Evolutionary conservation across 1,140 invertebrate species (phyloP).

Genomic region (Camponotus floridanus): DNA sequence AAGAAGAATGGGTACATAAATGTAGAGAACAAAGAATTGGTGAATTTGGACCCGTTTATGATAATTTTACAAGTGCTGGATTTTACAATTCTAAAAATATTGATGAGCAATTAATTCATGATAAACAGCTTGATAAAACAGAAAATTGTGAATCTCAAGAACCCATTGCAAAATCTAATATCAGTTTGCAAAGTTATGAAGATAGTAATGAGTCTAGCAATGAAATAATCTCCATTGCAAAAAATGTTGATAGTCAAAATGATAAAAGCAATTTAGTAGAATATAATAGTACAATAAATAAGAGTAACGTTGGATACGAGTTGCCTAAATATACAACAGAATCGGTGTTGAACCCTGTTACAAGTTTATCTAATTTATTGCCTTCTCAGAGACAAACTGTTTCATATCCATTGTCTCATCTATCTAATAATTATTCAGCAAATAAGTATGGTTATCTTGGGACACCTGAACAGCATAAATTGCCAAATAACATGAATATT

Average conservation of each 20-base stretch:
- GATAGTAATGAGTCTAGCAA: not conserved
- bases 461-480: not conserved
- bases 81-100: conserved; percentile 48
- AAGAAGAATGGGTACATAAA: conserved; percentile 93
- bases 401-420: conserved; percentile 32
- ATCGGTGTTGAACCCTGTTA: not conserved
- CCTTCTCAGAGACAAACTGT: conserved; percentile 15
- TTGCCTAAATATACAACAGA: not conserved
- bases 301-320: not conserved
- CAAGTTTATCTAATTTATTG: not conserved
- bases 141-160: not conserved
- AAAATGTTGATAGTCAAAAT: conserved; percentile 29
- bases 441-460: not conserved
- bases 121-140: conserved; percentile 3
- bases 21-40: conserved; percentile 89
- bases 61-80: conserved; percentile 76
- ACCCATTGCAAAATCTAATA: conserved; percentile 10
- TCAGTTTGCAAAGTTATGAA: conserved; percentile 8
- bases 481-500: not conserved
- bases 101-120: not conserved
- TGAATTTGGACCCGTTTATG: conserved; percentile 90
- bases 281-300: not conserved
- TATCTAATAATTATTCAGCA: conserved; percentile 19
- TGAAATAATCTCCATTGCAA: not conserved
- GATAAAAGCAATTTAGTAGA: conserved; percentile 71